Conservation (phyloP, 1,140 invertebrate species). For the Phymastichus coffea region DNA sequence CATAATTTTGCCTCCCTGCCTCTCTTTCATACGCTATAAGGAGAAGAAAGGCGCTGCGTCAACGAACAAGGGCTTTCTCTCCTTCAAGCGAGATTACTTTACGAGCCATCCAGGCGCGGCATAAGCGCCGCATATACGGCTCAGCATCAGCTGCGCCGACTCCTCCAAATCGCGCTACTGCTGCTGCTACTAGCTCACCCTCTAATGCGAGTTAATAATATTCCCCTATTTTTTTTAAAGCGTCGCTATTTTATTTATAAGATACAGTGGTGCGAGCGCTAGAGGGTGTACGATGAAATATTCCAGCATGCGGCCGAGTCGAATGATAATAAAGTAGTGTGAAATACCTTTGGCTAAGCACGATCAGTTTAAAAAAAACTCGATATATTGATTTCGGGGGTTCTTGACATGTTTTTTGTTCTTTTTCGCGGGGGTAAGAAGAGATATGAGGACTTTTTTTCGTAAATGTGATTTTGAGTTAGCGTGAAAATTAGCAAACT, state of each 20-base stretch:
- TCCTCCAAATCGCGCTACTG: not conserved
- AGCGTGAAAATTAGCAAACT: too few relatives aligned
- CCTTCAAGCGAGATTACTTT: too few relatives aligned
- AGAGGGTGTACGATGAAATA: not conserved
- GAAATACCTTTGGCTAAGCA: conserved; percentile 3
- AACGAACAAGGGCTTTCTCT: conserved; percentile 7
- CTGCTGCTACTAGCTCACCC: not conserved
- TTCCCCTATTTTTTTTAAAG: conserved; percentile 49
- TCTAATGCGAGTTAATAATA: conserved; percentile 50
- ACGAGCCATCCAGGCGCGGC: too few relatives aligned
- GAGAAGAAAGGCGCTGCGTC: too few relatives aligned
- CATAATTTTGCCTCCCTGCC: not conserved
- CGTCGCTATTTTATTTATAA: conserved; percentile 47
- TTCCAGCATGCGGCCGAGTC: not conserved
- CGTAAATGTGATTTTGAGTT: too few relatives aligned
- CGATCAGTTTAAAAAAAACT: conserved; percentile 7
- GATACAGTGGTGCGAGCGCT: conserved; percentile 24
- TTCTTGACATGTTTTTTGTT: too few relatives aligned
- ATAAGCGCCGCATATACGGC: not conserved
- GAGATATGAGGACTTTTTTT: too few relatives aligned
- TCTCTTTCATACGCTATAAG: not conserved
- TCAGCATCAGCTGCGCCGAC: conserved; percentile 44
- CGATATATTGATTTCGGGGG: too few relatives aligned
- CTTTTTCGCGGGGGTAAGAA: too few relatives aligned
- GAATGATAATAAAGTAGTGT: conserved; percentile 16